These are phyloP conservation scores for Falco concolor DNA, from an alignment of 2,797 vertebrate species.

Conservation along the genomic window DNA sequence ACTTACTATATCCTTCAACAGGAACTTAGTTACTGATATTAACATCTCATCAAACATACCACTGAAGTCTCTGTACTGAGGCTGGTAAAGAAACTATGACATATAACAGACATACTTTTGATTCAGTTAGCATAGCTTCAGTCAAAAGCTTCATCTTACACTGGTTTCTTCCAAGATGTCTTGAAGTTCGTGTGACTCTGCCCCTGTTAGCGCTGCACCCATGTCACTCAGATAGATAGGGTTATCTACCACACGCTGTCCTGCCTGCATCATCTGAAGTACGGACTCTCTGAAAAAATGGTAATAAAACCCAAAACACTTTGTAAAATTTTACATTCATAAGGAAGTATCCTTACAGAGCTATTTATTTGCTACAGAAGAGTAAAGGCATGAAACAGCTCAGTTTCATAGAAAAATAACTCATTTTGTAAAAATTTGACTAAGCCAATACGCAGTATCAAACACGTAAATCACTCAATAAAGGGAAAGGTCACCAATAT, in stretches of 20 bases:
- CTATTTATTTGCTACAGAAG: not conserved
- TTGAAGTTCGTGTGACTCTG: slow-evolving; percentile 92
- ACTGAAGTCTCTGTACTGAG: not conserved
- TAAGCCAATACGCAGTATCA: not conserved
- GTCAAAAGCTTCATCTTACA: slow-evolving; percentile 72
- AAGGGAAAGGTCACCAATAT: not conserved
- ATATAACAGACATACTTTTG: not conserved
- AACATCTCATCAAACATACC: not conserved
- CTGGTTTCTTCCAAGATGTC: slow-evolving; percentile 93
- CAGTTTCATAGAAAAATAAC: not conserved
- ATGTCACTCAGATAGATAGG: slow-evolving; percentile 98
- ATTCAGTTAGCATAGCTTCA: not conserved
- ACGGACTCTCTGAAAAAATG: slow-evolving; percentile 85
- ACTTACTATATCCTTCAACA: not conserved
- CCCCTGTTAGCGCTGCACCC: slow-evolving; percentile 94
- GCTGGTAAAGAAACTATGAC: not conserved
- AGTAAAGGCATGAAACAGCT: not conserved
- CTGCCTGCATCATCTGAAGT: slow-evolving; percentile 99
- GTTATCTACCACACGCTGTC: slow-evolving; percentile 96
- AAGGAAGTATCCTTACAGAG: not conserved
- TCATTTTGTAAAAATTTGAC: not conserved
- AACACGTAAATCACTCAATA: not conserved
- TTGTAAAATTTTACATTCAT: not conserved
- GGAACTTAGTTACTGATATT: not conserved
- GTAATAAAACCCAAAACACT: not conserved